Evolutionary conservation across 2,888 invertebrate genomes (phyloP), one percentile per base, ranked within the genome.

Genomic region (Andrena bucephala): DNA sequence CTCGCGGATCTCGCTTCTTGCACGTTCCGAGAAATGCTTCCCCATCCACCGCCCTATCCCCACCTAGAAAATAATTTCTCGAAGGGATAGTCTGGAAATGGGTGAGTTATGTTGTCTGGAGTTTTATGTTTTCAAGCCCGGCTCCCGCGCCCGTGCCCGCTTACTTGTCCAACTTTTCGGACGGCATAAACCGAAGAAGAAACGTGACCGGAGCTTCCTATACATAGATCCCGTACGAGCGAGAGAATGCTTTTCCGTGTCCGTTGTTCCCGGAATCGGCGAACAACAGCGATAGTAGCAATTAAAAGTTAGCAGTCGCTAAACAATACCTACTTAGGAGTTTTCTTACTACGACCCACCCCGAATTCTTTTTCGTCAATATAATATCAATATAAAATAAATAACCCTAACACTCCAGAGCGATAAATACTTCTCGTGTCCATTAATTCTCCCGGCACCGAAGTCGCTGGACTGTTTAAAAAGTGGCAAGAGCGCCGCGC

Each of bases 1-100:
- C 70, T 52, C 62, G 57, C 42, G 13, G 31, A 52, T 54, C 69
- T 72, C 33, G 77, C 50, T 70, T 52, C 27, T 24, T 67, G 59
- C 80, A 77, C 74, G 75, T 68, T 74, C 79, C 31, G 60, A 59
- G 84, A 68, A 81, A 85, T 74, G 66, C 69, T 85, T 67, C 52
- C 63, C 67, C 63, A 13, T 66, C 65, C 59, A 24, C 52, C 52
- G 20, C n/a, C 50, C 0, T 10, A 68, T 62, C 31, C 63, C 78
- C 87, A 74, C 81, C 85, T 84, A 77, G 78, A 77, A 89, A 90
- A 90, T 90, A 89, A 90, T 90, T 90, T 90, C 90, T 90, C 90
- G 90, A 86, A 89, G 90, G 90, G 86, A 88, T 89, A 86, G 89
- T 77, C 81, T 79, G 76, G 87, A 86, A 90, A 89, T 89, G 89